Conservation (phyloP, 1,140 invertebrate species). For the Drosophila aff. region DNA sequence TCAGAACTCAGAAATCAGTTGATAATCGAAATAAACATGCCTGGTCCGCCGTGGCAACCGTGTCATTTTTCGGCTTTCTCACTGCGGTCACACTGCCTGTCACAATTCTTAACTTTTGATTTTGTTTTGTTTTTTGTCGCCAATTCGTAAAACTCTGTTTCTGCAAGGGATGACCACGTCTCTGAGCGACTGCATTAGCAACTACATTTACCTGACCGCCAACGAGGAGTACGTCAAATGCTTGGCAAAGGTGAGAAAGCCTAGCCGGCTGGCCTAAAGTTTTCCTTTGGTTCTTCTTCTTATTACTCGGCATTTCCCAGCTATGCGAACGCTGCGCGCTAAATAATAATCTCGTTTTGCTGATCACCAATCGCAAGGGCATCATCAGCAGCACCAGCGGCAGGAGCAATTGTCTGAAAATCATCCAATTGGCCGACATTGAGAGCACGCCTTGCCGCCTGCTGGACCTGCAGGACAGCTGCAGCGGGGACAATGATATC, state of each 20-base stretch:
- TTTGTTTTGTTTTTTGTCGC: slow-evolving; percentile 11
- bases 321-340: slow-evolving; percentile 53
- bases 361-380: slow-evolving; percentile 43
- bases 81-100: slow-evolving; percentile 1
- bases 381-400: neutral
- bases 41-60: neutral
- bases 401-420: neutral
- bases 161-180: slow-evolving; percentile 23
- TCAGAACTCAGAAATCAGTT: too few species aligned
- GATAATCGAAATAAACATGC: too few species aligned
- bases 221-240: slow-evolving; percentile 52
- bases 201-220: slow-evolving; percentile 56
- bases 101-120: neutral
- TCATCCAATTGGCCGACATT: slow-evolving; percentile 33
- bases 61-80: neutral
- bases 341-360: slow-evolving; percentile 46
- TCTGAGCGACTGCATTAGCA: slow-evolving; percentile 7
- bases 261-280: neutral
- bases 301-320: slow-evolving; percentile 12
- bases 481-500: neutral
- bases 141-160: neutral
- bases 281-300: neutral
- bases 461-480: slow-evolving; percentile 31
- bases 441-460: slow-evolving; percentile 48
- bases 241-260: slow-evolving; percentile 40